Conservation (phyloP, 1,140 invertebrate species). For the Drosophila pseudoananassae region DNA sequence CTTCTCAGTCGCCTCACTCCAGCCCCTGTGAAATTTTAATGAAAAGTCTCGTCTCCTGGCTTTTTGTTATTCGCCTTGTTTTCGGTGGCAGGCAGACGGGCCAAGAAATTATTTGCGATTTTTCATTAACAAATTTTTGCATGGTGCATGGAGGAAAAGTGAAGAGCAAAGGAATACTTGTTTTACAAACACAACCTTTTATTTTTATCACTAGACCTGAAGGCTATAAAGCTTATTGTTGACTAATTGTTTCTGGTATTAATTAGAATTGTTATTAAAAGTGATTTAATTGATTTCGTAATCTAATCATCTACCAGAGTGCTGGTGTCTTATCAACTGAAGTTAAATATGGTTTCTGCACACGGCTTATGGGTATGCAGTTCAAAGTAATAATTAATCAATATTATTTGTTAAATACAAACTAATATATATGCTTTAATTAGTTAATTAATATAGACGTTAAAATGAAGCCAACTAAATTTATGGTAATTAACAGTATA, state of each 20-base stretch:
- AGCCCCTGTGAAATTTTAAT: slow-evolving; percentile 52
- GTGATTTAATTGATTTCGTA: not conserved
- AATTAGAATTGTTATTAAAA: not conserved
- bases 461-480: no score
- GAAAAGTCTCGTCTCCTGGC: slow-evolving; percentile 52
- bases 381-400: not conserved
- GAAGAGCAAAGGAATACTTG: not conserved
- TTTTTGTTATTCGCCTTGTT: slow-evolving; percentile 40
- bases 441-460: no score
- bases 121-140: slow-evolving; percentile 51
- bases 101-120: slow-evolving; percentile 37
- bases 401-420: not conserved
- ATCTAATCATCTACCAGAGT: slow-evolving; percentile 16
- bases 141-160: not conserved
- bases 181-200: not conserved
- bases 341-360: slow-evolving; percentile 11
- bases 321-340: not conserved
- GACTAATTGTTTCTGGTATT: not conserved
- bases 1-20: not conserved
- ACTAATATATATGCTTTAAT: no score
- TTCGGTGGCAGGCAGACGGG: slow-evolving; percentile 35
- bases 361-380: not conserved
- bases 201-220: not conserved
- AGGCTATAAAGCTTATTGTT: not conserved
- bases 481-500: no score